These are phyloP conservation scores for Toxotes lorentzi DNA, from an alignment of 2,797 vertebrate species.

Conservation along the genomic window DNA sequence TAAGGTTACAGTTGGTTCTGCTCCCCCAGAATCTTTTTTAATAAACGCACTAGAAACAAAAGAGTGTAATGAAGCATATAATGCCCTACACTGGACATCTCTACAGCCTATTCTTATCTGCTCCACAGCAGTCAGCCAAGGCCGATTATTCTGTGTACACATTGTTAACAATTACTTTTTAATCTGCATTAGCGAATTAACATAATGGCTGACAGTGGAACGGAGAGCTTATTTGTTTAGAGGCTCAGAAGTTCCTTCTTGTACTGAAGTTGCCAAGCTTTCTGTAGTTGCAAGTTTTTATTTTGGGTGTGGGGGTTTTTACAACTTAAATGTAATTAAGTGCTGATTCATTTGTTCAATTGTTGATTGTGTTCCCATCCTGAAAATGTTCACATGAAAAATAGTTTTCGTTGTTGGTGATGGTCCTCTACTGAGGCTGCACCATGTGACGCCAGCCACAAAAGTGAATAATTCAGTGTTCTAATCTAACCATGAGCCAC, in stretches of 20 bases:
- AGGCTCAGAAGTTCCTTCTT: conserved; percentile 79
- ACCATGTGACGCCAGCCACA: no score
- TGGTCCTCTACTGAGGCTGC: neutral
- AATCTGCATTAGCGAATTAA: conserved; percentile 87
- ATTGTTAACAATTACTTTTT: conserved; percentile 86
- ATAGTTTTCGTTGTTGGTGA: neutral
- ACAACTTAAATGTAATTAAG: conserved; percentile 11
- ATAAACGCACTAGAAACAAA: conserved; percentile 68
- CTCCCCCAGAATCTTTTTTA: conserved; percentile 60
- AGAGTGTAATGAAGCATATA: conserved; percentile 81
- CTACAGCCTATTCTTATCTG: conserved; percentile 77
- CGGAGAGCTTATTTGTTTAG: conserved; percentile 84
- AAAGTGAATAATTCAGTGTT: no score
- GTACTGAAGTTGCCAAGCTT: conserved; percentile 64
- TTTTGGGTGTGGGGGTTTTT: neutral
- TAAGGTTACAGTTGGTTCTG: conserved; percentile 65
- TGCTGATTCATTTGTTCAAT: no score
- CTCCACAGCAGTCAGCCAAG: conserved; percentile 77
- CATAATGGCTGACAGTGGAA: conserved; percentile 86
- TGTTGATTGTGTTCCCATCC: neutral
- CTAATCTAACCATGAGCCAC: no score
- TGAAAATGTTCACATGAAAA: neutral
- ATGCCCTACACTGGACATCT: conserved; percentile 81
- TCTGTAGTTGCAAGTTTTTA: neutral
- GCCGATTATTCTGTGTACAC: conserved; percentile 85